Conservation (phyloP, 2,888 invertebrate genomes). For the Mythimna albipuncta region DNA sequence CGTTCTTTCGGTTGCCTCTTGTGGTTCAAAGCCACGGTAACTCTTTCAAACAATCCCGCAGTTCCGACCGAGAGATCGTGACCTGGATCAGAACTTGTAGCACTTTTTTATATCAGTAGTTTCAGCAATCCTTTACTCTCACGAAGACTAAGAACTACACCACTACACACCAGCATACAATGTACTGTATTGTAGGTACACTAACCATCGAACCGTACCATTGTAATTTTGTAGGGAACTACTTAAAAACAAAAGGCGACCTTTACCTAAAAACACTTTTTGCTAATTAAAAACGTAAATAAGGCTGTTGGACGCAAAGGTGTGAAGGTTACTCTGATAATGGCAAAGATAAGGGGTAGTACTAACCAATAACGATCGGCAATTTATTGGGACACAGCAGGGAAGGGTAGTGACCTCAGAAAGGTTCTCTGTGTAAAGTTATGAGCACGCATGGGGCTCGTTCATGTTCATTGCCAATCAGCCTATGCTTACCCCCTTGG, state of each 20-base stretch:
- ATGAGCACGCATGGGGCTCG: constrained; percentile 35
- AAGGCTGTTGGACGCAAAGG: neutral
- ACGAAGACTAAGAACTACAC: too few relatives aligned
- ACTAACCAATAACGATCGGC: constrained; percentile 8
- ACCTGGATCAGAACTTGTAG: too few relatives aligned
- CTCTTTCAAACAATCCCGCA: too few relatives aligned
- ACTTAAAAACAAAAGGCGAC: neutral
- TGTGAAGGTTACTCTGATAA: constrained; percentile 18
- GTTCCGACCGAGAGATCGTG: too few relatives aligned
- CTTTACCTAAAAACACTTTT: constrained; percentile 17
- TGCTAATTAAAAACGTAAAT: constrained; percentile 41
- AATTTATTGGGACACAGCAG: neutral
- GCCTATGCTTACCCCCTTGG: constrained; percentile 23
- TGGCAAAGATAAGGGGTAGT: neutral
- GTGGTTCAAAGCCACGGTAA: too few relatives aligned
- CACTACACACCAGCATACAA: neutral
- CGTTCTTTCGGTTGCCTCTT: too few relatives aligned
- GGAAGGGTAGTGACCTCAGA: constrained; percentile 12
- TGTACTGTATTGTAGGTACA: neutral
- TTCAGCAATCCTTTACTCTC: too few relatives aligned
- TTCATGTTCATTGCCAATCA: constrained; percentile 52
- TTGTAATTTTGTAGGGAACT: neutral
- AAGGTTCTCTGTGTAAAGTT: constrained; percentile 27
- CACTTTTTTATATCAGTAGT: too few relatives aligned
- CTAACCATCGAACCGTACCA: neutral